Evolutionary conservation across 2,113 vertebrate genomes (phyloP).

Genomic region (Alexandromys fortis): DNA sequence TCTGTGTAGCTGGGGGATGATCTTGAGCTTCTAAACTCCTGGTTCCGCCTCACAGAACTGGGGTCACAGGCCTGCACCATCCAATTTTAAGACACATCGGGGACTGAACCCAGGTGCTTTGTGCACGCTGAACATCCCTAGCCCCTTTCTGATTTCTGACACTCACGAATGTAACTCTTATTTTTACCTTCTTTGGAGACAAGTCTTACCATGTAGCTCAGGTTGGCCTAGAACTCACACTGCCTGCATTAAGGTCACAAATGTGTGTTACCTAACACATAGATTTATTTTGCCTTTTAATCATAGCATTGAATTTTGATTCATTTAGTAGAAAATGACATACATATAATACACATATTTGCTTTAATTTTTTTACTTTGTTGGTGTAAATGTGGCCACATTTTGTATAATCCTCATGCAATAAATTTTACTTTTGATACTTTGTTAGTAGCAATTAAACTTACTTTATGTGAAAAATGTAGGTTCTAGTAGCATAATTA

Average conservation of each 20-base stretch:
- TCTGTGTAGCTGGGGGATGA: neutral
- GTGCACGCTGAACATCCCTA: neutral
- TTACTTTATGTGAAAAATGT: slow-evolving; percentile 51
- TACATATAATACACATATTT: slow-evolving; percentile 1
- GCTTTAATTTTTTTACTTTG: slow-evolving; percentile 28
- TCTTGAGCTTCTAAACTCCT: neutral
- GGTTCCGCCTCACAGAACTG: neutral
- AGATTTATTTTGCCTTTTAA: neutral
- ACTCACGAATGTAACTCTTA: neutral
- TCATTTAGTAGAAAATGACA: slow-evolving; percentile 39
- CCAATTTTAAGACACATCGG: neutral
- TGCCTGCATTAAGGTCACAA: neutral
- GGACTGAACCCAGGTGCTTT: neutral
- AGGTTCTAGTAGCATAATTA: slow-evolving; percentile 54
- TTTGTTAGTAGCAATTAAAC: slow-evolving; percentile 4
- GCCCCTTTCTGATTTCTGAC: neutral
- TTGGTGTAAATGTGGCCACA: slow-evolving; percentile 45
- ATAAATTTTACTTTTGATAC: slow-evolving; percentile 42
- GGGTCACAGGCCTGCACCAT: neutral
- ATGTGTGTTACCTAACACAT: neutral
- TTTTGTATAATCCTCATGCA: slow-evolving; percentile 16
- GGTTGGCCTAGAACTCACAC: neutral
- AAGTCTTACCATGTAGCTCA: neutral
- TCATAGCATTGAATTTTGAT: slow-evolving; percentile 36
- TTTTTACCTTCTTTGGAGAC: no score